Evolutionary conservation across 1,140 invertebrate species (phyloP).

Genomic region (Chionoecetes opilio): DNA sequence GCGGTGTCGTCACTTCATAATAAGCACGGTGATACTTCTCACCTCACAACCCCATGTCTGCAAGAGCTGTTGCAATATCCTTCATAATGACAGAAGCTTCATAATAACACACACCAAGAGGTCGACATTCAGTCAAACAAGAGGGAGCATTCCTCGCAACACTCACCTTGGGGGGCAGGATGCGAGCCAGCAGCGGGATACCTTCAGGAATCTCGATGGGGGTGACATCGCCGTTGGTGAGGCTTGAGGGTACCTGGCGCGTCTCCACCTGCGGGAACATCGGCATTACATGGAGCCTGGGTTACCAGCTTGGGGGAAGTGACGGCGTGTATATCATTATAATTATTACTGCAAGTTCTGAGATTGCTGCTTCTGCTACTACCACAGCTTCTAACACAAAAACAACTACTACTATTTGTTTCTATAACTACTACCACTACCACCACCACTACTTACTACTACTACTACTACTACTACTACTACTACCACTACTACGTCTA

Average conservation of each 20-base stretch:
- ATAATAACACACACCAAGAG: no score
- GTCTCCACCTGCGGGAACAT: conserved; percentile 38
- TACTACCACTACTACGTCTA: neutral
- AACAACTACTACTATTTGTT: neutral
- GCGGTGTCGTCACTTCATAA: no score
- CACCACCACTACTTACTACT: neutral
- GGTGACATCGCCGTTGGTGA: conserved; percentile 62
- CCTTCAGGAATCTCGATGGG: conserved; percentile 73
- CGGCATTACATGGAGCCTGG: neutral
- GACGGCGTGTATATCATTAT: neutral
- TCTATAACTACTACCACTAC: neutral
- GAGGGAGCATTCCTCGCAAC: no score
- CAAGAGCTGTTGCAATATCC: no score
- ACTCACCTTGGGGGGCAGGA: conserved; percentile 72
- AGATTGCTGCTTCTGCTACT: neutral
- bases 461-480: neutral
- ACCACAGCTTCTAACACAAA: neutral
- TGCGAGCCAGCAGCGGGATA: conserved; percentile 71
- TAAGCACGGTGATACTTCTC: no score
- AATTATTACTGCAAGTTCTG: no score
- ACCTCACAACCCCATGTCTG: no score
- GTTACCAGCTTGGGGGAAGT: neutral
- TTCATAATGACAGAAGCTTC: no score
- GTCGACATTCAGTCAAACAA: no score
- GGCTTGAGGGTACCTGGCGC: neutral